Evolutionary conservation across 1,140 invertebrate species (phyloP).

Genomic region (Scaptomyza hsui): DNA sequence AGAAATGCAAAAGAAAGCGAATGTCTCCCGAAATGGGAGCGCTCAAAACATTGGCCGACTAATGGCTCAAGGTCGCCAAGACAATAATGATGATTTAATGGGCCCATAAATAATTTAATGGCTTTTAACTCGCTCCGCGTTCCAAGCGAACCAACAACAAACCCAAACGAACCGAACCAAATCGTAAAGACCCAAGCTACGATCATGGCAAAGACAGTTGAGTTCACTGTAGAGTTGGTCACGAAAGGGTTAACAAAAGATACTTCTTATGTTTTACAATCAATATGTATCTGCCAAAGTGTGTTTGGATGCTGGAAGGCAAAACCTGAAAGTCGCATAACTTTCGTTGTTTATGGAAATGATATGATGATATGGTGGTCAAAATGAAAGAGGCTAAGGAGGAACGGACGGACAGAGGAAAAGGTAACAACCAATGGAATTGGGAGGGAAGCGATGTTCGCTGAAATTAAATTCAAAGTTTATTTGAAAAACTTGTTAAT

Average conservation of each 20-base stretch:
- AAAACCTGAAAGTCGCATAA: constrained; percentile 31
- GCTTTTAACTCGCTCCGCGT: constrained; percentile 55
- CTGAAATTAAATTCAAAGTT: constrained; percentile 79
- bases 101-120: constrained; percentile 82
- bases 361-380: constrained; percentile 1
- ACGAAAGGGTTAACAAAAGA: constrained; percentile 25
- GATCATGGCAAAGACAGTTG: constrained; percentile 34
- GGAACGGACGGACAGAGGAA: not conserved
- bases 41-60: constrained; percentile 34
- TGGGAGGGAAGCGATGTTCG: constrained; percentile 14
- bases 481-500: constrained; percentile 80
- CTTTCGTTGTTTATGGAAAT: constrained; percentile 39
- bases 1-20: constrained; percentile 75
- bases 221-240: not conserved
- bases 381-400: not conserved
- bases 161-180: constrained; percentile 7
- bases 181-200: not conserved
- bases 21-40: constrained; percentile 63
- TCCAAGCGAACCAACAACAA: constrained; percentile 35
- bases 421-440: constrained; percentile 21
- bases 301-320: not conserved
- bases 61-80: constrained; percentile 73
- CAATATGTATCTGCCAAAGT: not conserved
- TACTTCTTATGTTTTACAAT: constrained; percentile 6
- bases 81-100: constrained; percentile 83